Conservation (phyloP, 2,113 vertebrate genomes). For the Pelvicachromis taeniatus region DNA sequence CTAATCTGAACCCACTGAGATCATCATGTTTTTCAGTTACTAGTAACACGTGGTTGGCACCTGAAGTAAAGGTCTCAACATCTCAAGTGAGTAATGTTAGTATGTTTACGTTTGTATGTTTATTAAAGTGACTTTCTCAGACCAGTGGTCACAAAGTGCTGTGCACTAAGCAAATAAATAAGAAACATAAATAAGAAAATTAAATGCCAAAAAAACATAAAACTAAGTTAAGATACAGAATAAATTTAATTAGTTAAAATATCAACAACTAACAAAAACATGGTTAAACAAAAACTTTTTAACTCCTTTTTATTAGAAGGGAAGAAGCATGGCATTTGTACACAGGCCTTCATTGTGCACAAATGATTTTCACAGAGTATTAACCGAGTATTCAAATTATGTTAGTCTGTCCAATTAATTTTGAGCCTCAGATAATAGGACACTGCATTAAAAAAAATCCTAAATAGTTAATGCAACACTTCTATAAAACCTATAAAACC, state of each 20-base stretch:
- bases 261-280: neutral
- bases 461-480: neutral
- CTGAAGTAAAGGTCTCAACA: neutral
- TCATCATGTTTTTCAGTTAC: neutral
- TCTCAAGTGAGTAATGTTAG: neutral
- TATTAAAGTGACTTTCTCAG: neutral
- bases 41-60: neutral
- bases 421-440: neutral
- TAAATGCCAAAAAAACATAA: neutral
- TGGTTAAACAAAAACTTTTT: neutral
- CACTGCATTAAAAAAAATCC: neutral
- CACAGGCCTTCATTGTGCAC: neutral
- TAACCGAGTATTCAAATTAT: neutral
- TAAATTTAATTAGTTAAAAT: neutral
- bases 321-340: neutral
- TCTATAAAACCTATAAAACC: neutral
- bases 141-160: neutral
- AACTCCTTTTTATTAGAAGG: neutral
- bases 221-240: neutral
- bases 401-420: neutral
- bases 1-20: neutral
- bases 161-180: neutral
- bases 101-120: neutral
- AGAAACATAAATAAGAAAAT: neutral
- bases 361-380: neutral